A percentile compares a stretch with the other conserved stretches of the same genome.
phyloP scores from a whole-genome alignment of 2,888 invertebrate genomes.

The Himalopsyche kuldschensis region DNA sequence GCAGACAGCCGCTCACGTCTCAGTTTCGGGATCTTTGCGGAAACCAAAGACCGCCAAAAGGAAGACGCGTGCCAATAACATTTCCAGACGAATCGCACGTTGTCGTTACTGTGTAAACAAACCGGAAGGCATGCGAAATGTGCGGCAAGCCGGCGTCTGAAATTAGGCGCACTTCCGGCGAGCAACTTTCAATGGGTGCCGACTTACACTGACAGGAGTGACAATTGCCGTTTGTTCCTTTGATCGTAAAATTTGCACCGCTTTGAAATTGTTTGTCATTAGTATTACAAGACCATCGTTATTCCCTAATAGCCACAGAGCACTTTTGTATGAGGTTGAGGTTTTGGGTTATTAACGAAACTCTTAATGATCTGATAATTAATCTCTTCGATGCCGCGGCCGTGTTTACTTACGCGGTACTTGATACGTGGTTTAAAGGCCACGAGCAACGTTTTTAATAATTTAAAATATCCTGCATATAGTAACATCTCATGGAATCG shows the following conservation, averaged over 20 bases:
- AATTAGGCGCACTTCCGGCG: neutral
- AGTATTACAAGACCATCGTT: neutral
- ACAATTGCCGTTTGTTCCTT: neutral
- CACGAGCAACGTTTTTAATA: too few relatives aligned
- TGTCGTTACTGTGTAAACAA: neutral
- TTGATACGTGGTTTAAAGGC: too few relatives aligned
- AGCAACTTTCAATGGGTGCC: neutral
- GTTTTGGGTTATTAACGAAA: too few relatives aligned
- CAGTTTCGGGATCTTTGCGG: neutral
- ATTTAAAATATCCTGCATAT: too few relatives aligned
- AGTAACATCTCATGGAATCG: too few relatives aligned
- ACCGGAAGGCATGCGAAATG: neutral
- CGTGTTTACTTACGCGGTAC: too few relatives aligned
- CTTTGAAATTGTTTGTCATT: neutral
- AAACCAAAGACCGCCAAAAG: neutral
- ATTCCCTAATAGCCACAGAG: neutral
- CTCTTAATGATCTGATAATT: too few relatives aligned
- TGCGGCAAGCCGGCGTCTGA: neutral
- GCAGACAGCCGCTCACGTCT: too few relatives aligned
- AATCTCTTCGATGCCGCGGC: too few relatives aligned
- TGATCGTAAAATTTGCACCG: neutral
- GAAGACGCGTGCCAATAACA: neutral
- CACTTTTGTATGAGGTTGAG: too few relatives aligned
- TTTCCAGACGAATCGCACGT: neutral
- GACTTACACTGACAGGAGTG: neutral